Base-by-base conservation (phyloP, 2,797 vertebrate genomes). In the Anisognathus igniventris region DNA sequence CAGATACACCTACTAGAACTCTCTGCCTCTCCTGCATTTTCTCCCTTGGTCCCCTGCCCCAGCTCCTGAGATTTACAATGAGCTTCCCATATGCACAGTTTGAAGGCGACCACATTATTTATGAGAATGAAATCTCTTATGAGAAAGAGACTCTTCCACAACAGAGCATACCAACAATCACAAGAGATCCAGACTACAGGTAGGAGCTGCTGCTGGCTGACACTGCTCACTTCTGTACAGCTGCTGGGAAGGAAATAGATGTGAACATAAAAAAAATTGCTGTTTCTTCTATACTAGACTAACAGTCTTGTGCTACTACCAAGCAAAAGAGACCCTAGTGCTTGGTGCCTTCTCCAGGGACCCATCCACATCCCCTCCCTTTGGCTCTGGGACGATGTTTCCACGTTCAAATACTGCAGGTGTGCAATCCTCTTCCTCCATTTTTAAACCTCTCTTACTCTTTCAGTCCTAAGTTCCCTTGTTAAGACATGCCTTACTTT, bases 121-220 rank as follows among this genome's bases (percentile, higher is more conserved):
- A 98, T 74, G 93, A 98, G 96, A 99, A 98, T 62, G 97, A 98
- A 96, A 97, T 98, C 24, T 92, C 94, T 76, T 98, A 97, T 76
- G 84, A 66, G 62, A 97, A 97, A 85, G 97, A 98, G 47, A 95
- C 90, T 56, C 97, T 98, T 42, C 96, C 97, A 68, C 35, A n/a
- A 66, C 80, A 64, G 30, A 75, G 93, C 44, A 86, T 30, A 30
- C 92, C 97, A 0, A 79, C 80, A 45, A 97, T 98, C 73, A 97
- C 97, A 44, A 98, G 98, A 96, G 97, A 98, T 75, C 96, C 98
- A 80, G 97, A 97, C 8, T 98, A 97, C 94, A 98, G 97, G 98
- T 98, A 94, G 56, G 76, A 93, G 25, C 37, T 47, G 42, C n/a
- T 68, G 22, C 62, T 86, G 22, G 6, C 54, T 44, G 37, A 40